These are phyloP conservation scores for Aleadryas rufinucha DNA, from an alignment of 2,113 vertebrate genomes.

Conservation along the genomic window DNA sequence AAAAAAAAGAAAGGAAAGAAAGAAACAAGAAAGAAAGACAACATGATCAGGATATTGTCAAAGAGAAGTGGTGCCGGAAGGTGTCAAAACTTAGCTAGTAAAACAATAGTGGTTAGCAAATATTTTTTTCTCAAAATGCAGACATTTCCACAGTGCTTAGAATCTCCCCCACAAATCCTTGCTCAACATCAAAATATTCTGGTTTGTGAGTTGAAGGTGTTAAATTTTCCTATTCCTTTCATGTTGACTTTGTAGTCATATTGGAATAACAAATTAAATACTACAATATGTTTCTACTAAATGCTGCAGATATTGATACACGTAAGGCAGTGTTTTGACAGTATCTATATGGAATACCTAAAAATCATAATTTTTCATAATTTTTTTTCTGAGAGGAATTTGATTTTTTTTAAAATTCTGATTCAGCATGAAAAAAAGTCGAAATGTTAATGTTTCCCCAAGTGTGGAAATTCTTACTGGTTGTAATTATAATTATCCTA, in stretches of 20 bases:
- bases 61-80: neutral
- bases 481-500: conserved; percentile 17
- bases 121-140: neutral
- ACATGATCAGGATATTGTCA: neutral
- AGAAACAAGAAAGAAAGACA: neutral
- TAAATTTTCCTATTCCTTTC: neutral
- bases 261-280: neutral
- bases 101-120: neutral
- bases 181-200: neutral
- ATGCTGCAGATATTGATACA: neutral
- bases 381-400: neutral
- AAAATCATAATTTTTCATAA: neutral
- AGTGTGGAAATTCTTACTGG: neutral
- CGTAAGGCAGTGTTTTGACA: neutral
- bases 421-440: neutral
- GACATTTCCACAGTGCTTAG: neutral
- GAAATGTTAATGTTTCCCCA: neutral
- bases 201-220: neutral
- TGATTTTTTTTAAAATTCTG: neutral
- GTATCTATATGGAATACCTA: neutral
- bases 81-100: neutral
- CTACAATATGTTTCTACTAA: neutral
- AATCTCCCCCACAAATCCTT: neutral
- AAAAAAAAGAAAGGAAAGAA: neutral
- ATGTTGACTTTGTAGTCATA: neutral